Base-by-base conservation (phyloP, 2,888 invertebrate genomes). In the Calliphora vomitoria region DNA sequence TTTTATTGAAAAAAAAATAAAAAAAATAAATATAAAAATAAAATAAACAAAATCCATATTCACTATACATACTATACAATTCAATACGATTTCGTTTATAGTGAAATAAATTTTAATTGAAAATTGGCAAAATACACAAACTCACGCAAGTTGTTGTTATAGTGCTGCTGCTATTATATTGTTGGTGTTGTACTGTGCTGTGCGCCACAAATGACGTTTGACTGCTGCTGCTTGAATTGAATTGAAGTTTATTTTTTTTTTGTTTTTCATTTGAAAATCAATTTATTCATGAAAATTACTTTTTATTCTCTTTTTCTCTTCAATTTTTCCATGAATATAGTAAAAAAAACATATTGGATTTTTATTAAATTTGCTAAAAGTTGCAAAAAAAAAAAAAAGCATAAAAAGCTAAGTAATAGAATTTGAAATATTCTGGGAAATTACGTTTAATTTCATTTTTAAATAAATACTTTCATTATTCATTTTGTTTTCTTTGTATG, bases 211-310 rank as follows among this genome's bases (percentile, higher is more conserved):
- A 10, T 75, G 58, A 25, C 62, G 62, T 13, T 38, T 35, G 62
- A 53, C 47, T 53, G n/a, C 47, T 68, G 44, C 20, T 74, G 74
- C 53, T 74, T 68, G 10, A 69, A 69, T 74, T 68, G 10, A 69
- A 69, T 76, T 68, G 69, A 82, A 82, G 60, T 76, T 20, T 47
- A 58, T 58, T 58, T 79, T 79, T 83, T 71, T 53, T 35, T 71
- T 71, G 69, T 58, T 58, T 79, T 79, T 83, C 78, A 62, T 35
- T 71, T 71, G 69, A 83, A 83, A 83, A 64, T 58, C 71, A 78
- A 72, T 72, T 72, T 79, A 82, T 69, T 75, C 50, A 69, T 50
- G 25, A 68, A 69, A 82, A 53, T 58, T 58, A 38, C 8, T 35
- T 53, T 66, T 74, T 79, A 58, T 55, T 35, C 8, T 44, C 66